Base-by-base conservation (phyloP, 2,888 invertebrate genomes). In the Hirudinaria manillensis region DNA sequence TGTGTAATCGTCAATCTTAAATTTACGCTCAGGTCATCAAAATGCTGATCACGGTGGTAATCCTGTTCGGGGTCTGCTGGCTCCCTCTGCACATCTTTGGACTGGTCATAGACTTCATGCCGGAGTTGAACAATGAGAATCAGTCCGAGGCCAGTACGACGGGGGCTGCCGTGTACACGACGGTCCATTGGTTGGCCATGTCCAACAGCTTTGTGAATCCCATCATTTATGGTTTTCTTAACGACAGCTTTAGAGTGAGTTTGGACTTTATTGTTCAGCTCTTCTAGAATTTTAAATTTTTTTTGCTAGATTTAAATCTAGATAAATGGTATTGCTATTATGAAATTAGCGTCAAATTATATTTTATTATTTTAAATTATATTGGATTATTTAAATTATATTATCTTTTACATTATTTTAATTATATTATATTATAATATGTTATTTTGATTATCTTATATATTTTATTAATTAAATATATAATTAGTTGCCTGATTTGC, bases 151-250 rank as follows among this genome's bases (percentile, higher is more conserved):
- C 74, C 51, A 68, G 72, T 74, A 66, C 29, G 19, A 55, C 56
- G 7, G 76, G 76, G 6, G 67, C 66, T n/a, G 76, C 73, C 0
- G 61, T 75, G 34, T 68, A 68, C 68, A 68, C 68, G 4, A 34
- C 68, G 1, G 68, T 81, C 45, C 83, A 84, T 75, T 83, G 83
- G 84, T 78, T 84, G 65, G 84, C 84, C 56, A 84, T 84, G 84
- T 82, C 83, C 29, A 84, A 84, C 78, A 83, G 83, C 74, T 84
- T 84, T 76, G 83, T 82, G 24, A 84, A 84, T 78, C 84, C 84
- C 34, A 82, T 84, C 45, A 83, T 84, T 36, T 84, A 84, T 75
- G 82, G 84, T 36, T 84, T 84, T 79, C 82, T 83, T 75, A 84
- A 84, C 77, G 83, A 84, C 78, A 83, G 83, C 71, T 84, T 84